These are phyloP conservation scores for Danio kyathit DNA, from an alignment of 2,797 vertebrate genomes.

Conservation along the genomic window DNA sequence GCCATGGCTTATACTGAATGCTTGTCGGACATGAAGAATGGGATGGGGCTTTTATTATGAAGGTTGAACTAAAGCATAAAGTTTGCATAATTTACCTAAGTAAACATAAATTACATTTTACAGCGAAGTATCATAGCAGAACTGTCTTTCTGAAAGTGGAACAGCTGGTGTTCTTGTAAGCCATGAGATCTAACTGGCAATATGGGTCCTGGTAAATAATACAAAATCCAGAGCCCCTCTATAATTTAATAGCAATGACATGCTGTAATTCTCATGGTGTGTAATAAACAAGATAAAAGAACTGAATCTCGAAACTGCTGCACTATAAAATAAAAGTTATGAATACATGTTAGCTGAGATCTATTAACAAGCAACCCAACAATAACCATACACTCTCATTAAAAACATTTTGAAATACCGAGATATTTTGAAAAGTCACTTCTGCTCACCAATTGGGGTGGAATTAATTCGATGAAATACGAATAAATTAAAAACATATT, in stretches of 20 bases:
- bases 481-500: neutral
- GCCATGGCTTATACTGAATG: too few relatives aligned
- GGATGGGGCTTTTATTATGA: too few relatives aligned
- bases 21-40: too few relatives aligned
- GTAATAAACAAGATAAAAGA: neutral
- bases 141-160: neutral
- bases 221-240: slow-evolving; percentile 16
- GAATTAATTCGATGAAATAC: neutral
- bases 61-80: too few relatives aligned
- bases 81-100: too few relatives aligned
- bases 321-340: neutral
- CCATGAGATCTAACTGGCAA: neutral
- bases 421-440: too few relatives aligned
- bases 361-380: neutral
- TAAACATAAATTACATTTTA: too few relatives aligned
- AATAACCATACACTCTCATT: neutral
- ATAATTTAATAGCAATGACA: slow-evolving; percentile 27
- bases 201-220: slow-evolving; percentile 4
- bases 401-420: too few relatives aligned
- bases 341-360: neutral
- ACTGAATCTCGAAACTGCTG: neutral
- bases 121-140: too few relatives aligned
- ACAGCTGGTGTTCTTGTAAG: neutral
- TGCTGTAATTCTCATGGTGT: neutral
- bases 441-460: neutral